These are phyloP conservation scores for Chamaedrilus cognettii DNA, from an alignment of 2,888 invertebrate species.

Conservation along the genomic window DNA sequence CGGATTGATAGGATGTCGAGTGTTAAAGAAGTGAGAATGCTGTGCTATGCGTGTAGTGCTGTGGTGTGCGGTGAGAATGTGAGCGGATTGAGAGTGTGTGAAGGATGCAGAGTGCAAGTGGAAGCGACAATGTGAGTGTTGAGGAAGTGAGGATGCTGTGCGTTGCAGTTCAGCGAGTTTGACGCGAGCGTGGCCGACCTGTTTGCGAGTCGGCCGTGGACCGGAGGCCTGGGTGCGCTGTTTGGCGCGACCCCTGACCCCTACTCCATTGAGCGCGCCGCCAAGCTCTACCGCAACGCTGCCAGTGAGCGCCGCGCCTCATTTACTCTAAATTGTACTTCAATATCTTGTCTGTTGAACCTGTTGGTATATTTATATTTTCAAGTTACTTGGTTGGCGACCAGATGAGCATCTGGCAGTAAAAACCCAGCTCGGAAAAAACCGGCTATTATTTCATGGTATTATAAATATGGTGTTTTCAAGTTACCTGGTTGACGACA, in stretches of 20 bases:
- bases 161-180: conserved; percentile 33
- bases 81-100: no score
- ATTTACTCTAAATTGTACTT: no score
- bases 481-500: no score
- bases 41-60: no score
- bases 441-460: no score
- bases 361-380: neutral
- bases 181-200: conserved; percentile 32
- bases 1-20: no score
- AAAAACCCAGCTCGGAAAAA: no score
- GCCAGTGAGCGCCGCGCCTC: conserved; percentile 69
- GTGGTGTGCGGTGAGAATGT: no score
- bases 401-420: neutral
- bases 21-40: no score
- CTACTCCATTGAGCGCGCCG: conserved; percentile 67
- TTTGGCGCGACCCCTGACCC: conserved; percentile 43
- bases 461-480: no score
- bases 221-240: conserved; percentile 24
- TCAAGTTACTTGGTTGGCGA: neutral
- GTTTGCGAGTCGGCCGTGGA: conserved; percentile 30
- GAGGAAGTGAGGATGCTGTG: conserved; percentile 31
- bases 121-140: conserved; percentile 18
- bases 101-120: neutral
- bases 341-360: neutral
- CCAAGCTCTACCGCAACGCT: conserved; percentile 69